Percentiles rank a stretch among this genome's conserved stretches.
Conservation (phyloP, 2,113 vertebrate species). For the Rhegmatorhina hoffmannsi region DNA sequence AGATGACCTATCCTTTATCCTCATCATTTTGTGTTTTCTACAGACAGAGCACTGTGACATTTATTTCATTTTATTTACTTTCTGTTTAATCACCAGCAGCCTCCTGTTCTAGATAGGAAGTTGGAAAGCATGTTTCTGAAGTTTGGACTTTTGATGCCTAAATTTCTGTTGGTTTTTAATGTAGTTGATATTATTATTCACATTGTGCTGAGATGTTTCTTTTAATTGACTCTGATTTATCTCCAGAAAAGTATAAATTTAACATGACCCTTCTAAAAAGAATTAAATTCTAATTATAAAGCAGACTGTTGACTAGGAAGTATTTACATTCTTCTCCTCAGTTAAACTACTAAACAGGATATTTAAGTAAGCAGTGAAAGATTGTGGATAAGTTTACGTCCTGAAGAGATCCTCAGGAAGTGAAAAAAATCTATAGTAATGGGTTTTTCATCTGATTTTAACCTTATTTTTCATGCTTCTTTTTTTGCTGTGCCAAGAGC, state of each 20-base stretch:
- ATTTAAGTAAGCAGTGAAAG: constrained; percentile 29
- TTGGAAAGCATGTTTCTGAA: neutral
- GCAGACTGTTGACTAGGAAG: constrained; percentile 2
- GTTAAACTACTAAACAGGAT: constrained; percentile 16
- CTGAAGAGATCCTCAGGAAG: constrained; percentile 15
- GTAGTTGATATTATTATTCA: neutral
- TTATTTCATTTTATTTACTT: neutral
- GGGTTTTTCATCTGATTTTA: constrained; percentile 13
- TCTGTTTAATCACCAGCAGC: neutral
- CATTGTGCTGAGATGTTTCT: neutral
- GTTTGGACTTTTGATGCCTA: neutral
- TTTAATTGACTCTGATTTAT: constrained; percentile 34
- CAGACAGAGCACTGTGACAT: neutral
- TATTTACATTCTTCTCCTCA: constrained; percentile 27
- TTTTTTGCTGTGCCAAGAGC: neutral
- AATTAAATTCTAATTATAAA: constrained; percentile 47
- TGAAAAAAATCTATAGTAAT: constrained; percentile 15
- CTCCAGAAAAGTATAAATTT: neutral
- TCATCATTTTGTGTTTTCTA: neutral
- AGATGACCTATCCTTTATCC: neutral
- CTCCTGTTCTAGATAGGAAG: neutral
- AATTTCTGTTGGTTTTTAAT: neutral
- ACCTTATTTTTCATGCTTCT: neutral
- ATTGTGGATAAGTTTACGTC: neutral
- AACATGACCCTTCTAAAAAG: neutral